phyloP scores from a whole-genome alignment of 2,797 vertebrate genomes.

The Hapalemur alaotrensis region DNA sequence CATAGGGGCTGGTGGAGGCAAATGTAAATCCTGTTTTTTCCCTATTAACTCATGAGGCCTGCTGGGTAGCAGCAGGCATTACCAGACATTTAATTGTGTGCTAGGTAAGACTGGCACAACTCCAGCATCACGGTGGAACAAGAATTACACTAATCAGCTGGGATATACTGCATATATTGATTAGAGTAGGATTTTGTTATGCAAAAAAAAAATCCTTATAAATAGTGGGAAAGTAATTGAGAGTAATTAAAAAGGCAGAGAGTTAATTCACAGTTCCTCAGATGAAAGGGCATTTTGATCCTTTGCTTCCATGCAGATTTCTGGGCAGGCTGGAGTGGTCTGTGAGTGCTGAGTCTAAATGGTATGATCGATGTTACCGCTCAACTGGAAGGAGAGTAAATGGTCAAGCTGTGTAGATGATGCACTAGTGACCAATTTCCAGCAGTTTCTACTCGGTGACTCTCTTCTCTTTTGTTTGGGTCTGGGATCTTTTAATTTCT shows the following conservation, averaged over 20 bases:
- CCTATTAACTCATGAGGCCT: constrained; percentile 57
- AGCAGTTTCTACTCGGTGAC: not conserved
- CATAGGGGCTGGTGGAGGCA: constrained; percentile 24
- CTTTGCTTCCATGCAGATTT: constrained; percentile 43
- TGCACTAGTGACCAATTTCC: not conserved
- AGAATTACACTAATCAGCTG: constrained; percentile 58
- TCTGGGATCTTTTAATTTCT: not conserved
- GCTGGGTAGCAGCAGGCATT: constrained; percentile 64
- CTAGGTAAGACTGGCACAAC: constrained; percentile 53
- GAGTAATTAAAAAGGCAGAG: constrained; percentile 70
- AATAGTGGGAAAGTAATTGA: constrained; percentile 69
- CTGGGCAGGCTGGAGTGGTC: not conserved
- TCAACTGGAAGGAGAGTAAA: constrained; percentile 36
- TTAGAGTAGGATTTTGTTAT: constrained; percentile 70
- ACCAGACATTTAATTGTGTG: constrained; percentile 56
- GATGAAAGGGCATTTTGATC: constrained; percentile 59
- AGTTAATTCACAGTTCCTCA: constrained; percentile 62
- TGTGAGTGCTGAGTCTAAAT: constrained; percentile 4
- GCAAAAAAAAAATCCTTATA: constrained; percentile 61
- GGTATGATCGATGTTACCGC: not conserved
- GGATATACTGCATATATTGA: constrained; percentile 63
- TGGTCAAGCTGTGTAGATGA: not conserved
- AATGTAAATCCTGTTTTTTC: constrained; percentile 52
- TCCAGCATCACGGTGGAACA: constrained; percentile 10
- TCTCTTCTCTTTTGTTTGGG: constrained; percentile 24